Evolutionary conservation across 2,888 invertebrate genomes (phyloP), one percentile per base, ranked within the genome.

Genomic region (Euplagia quadripunctaria): DNA sequence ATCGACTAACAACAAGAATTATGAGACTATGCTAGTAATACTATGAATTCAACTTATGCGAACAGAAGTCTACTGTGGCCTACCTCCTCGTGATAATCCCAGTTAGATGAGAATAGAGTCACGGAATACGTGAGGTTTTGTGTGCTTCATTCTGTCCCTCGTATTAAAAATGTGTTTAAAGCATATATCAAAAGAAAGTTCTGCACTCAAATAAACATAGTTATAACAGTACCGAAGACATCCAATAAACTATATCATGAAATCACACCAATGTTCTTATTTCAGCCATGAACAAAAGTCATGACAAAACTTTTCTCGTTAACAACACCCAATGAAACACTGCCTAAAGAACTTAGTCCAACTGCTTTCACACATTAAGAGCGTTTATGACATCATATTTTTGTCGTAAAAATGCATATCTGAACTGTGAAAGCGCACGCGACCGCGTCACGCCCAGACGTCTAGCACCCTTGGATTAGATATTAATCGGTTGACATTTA

Each of bases 331-430:
- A 64, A 43, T 72, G 31, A 61, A 68, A 69, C 68, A 49, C 49
- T 41, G n/a, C 72, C 64, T 64, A 49, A 61, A n/a, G 70, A 68
- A 67, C 52, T 66, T 52, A 66, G 20, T 65, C 17, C 55, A 42
- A 76, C 76, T 58, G 69, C 75, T 70, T 86, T 84, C 72, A 72
- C 80, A 83, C 84, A 82, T 82, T 82, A 84, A 82, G 78, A 77
- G 75, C 41, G 71, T 82, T 88, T 85, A 89, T 83, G 80, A 75
- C 79, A 83, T 83, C 76, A 85, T 82, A 88, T 86, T 85, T 87
- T 83, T 75, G 83, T 79, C 82, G 81, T 88, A 86, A 89, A 88
- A 85, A 82, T 89, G 87, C 87, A 89, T 89, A 89, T 88, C 85
- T 83, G 76, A 75, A 78, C 74, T 74, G 79, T 82, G 83, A 83